Evolutionary conservation across 2,888 invertebrate genomes (phyloP).

Genomic region (Diogma glabrata): DNA sequence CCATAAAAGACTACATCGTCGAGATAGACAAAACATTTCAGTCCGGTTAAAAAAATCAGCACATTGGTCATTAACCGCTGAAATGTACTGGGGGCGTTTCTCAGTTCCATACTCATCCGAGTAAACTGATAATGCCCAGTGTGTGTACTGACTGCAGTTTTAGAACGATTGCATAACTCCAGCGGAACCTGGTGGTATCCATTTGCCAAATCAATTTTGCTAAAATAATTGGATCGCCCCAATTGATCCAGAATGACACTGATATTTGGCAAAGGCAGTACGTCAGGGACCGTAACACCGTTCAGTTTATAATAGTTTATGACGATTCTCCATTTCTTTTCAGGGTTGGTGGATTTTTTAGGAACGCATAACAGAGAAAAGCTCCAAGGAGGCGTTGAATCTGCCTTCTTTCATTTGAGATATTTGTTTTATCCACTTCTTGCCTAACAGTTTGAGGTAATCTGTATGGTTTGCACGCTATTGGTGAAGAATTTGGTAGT

Average conservation of each 20-base stretch:
- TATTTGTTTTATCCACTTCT: neutral
- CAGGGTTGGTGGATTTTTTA: neutral
- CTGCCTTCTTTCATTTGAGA: neutral
- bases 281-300: too few species aligned
- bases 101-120: neutral
- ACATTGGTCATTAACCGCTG: neutral
- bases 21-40: neutral
- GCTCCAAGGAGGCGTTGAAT: neutral
- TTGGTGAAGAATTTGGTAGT: neutral
- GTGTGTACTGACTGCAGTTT: slow-evolving; percentile 18
- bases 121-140: slow-evolving; percentile 16
- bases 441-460: neutral
- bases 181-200: slow-evolving; percentile 12
- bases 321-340: neutral
- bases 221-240: neutral
- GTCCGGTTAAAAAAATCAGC: neutral
- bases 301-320: too few species aligned
- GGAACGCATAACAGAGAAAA: neutral
- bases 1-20: slow-evolving; percentile 15
- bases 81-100: neutral
- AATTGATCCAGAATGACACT: too few species aligned
- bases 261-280: too few species aligned
- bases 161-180: slow-evolving; percentile 12
- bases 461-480: neutral
- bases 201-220: neutral